Evolutionary conservation across 1,140 invertebrate species (phyloP).

Genomic region (Nephotettix cincticeps): DNA sequence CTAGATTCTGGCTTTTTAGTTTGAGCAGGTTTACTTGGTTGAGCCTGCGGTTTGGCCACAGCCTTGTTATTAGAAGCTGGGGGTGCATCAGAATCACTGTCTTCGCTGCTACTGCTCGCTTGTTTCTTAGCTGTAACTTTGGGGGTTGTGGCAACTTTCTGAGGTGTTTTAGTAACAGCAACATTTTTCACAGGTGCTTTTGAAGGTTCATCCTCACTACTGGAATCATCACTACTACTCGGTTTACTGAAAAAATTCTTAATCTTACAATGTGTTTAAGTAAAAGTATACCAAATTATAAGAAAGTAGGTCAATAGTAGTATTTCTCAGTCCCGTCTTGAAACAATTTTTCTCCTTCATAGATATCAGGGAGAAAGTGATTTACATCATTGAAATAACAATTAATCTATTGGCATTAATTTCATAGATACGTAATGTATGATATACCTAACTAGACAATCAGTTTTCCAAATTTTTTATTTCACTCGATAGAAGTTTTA

Average conservation of each 20-base stretch:
- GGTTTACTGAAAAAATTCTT: background rate
- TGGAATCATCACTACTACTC: background rate
- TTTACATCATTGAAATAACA: background rate
- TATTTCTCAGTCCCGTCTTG: constrained; percentile 12
- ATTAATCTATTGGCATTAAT: background rate
- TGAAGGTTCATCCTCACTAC: constrained; percentile 1
- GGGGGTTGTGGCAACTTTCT: background rate
- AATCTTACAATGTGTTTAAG: too few relatives aligned
- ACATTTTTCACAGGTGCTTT: background rate
- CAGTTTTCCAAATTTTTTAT: background rate
- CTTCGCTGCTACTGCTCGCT: background rate
- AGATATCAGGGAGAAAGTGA: background rate
- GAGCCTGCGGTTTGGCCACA: background rate
- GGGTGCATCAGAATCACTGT: constrained; percentile 5
- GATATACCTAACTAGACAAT: background rate
- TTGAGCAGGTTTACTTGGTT: background rate
- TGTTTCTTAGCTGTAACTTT: background rate
- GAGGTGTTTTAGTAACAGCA: background rate
- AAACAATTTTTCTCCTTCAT: constrained; percentile 15
- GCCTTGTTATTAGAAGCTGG: background rate
- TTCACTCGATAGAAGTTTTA: background rate
- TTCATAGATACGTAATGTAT: background rate
- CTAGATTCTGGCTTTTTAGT: background rate
- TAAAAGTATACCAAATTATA: background rate
- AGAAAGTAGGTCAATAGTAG: background rate